phyloP scores from a whole-genome alignment of 2,888 invertebrate species.

The Standfussiana lucernea region DNA sequence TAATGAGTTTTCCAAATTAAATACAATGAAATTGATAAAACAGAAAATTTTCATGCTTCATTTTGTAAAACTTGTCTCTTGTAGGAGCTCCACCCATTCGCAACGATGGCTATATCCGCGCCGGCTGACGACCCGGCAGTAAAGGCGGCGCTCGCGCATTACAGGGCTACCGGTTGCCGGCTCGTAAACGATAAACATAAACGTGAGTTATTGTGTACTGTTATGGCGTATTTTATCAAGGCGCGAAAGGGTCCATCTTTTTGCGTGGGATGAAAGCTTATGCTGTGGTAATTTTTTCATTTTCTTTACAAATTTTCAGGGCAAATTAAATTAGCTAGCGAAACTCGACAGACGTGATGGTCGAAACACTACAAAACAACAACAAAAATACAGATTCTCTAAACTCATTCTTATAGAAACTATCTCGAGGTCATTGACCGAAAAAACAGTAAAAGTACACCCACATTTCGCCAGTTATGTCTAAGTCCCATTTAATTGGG shows the following conservation, averaged over 20 bases:
- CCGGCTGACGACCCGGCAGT: slow-evolving; percentile 92
- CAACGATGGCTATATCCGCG: slow-evolving; percentile 92
- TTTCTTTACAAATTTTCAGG: not conserved
- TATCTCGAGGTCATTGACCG: too few species aligned
- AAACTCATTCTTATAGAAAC: too few species aligned
- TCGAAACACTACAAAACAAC: not conserved
- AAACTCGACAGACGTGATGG: not conserved
- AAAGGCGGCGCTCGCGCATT: slow-evolving; percentile 95
- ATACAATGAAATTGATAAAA: not conserved
- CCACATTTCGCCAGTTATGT: too few species aligned
- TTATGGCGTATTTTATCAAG: not conserved
- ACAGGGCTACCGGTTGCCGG: slow-evolving; percentile 95
- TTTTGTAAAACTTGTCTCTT: slow-evolving; percentile 1
- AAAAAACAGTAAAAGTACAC: too few species aligned
- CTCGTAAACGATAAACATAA: slow-evolving; percentile 79
- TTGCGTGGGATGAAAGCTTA: not conserved
- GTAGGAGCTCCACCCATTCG: slow-evolving; percentile 94
- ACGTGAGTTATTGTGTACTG: slow-evolving; percentile 68
- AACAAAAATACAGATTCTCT: not conserved
- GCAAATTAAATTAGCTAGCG: not conserved
- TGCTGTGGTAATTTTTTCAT: not conserved
- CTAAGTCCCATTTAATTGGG: too few species aligned
- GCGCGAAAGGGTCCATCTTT: too few species aligned
- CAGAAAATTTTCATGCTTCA: not conserved
- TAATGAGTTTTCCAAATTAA: not conserved